These are phyloP conservation scores for Eriosoma lanigerum DNA, from an alignment of 1,140 invertebrate species.

Conservation along the genomic window DNA sequence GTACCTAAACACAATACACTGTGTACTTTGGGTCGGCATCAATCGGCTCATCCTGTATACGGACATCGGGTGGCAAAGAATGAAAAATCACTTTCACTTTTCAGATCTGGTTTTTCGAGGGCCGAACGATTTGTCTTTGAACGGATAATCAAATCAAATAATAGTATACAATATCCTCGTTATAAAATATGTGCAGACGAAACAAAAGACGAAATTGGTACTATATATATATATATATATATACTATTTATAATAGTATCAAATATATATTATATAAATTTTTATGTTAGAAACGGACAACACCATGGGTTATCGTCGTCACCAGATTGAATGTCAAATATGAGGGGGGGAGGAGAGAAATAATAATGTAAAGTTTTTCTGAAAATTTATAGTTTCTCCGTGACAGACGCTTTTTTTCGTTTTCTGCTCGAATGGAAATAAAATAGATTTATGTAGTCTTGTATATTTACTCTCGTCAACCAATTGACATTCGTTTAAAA, in stretches of 20 bases:
- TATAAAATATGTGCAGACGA: no score
- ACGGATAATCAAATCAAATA: not conserved
- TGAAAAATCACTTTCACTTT: conserved; percentile 1
- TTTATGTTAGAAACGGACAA: no score
- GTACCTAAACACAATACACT: no score
- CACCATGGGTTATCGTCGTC: no score
- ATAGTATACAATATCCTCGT: not conserved
- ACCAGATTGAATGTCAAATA: no score
- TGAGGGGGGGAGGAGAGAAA: not conserved
- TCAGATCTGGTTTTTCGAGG: not conserved
- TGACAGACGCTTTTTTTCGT: not conserved
- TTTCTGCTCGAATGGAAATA: not conserved
- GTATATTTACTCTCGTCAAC: not conserved
- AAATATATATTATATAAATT: no score
- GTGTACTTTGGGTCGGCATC: not conserved
- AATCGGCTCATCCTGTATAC: conserved; percentile 1
- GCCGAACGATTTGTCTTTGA: conserved; percentile 2
- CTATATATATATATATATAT: not conserved
- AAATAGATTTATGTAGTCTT: not conserved
- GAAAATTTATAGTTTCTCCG: not conserved
- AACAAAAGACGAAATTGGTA: not conserved
- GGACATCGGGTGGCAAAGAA: no score
- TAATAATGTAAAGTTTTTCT: not conserved
- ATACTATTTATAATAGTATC: no score
- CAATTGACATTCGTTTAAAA: conserved; percentile 6